Percentiles rank a stretch among this genome's conserved stretches.
phyloP scores from a whole-genome alignment of 2,888 invertebrate species.

The Esperia sulphurella region DNA sequence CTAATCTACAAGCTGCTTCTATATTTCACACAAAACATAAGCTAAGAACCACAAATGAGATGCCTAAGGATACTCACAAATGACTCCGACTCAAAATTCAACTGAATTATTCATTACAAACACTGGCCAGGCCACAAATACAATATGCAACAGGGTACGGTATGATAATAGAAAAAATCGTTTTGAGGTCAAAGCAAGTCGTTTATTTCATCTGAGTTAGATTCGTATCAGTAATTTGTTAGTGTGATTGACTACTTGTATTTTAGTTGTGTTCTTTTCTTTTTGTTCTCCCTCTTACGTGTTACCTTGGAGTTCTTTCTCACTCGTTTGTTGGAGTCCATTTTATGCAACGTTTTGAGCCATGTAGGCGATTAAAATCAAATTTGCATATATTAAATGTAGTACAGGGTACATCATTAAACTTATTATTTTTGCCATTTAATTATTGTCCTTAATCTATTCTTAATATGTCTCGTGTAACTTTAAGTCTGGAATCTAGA shows the following conservation, averaged over 20 bases:
- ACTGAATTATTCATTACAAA: slow-evolving; percentile 47
- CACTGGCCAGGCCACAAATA: slow-evolving; percentile 12
- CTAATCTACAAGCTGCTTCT: too few relatives aligned
- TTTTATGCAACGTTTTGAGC: not conserved
- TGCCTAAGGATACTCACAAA: slow-evolving; percentile 16
- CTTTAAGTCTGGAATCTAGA: too few relatives aligned
- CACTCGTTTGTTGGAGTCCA: not conserved
- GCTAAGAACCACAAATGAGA: not conserved
- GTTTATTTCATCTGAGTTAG: slow-evolving; percentile 4
- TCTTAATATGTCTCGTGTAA: too few relatives aligned
- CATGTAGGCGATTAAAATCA: too few relatives aligned
- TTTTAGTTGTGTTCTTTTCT: not conserved
- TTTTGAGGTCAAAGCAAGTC: slow-evolving; percentile 7
- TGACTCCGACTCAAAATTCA: slow-evolving; percentile 41
- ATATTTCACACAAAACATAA: not conserved
- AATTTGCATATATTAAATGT: too few relatives aligned
- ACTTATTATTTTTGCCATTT: too few relatives aligned
- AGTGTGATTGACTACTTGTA: slow-evolving; percentile 13
- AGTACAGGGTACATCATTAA: too few relatives aligned
- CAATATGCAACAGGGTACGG: slow-evolving; percentile 12
- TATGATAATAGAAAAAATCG: slow-evolving; percentile 13
- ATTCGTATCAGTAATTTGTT: slow-evolving; percentile 11
- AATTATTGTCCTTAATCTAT: too few relatives aligned
- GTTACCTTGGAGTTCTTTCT: not conserved
- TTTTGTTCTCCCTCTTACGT: not conserved